Conservation (phyloP, 2,797 vertebrate genomes). For the Pantherophis alleghaniensis region DNA sequence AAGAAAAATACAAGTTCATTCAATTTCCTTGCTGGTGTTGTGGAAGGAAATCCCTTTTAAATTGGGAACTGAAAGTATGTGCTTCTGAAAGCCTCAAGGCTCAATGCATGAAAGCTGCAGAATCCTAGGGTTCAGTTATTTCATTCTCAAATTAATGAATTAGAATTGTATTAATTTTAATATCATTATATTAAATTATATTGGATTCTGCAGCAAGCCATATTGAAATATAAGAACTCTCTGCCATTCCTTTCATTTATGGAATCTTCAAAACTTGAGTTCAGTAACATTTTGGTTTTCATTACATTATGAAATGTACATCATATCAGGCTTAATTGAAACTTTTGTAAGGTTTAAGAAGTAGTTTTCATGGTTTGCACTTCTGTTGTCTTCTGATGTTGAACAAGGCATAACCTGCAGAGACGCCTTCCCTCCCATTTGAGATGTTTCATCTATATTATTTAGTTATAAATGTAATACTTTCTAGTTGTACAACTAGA, state of each 20-base stretch:
- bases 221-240: no score
- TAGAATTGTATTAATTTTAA: not conserved
- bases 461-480: not conserved
- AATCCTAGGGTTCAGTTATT: not conserved
- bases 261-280: not conserved
- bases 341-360: not conserved
- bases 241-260: not conserved
- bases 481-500: not conserved
- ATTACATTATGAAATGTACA: not conserved
- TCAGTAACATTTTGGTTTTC: not conserved
- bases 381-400: not conserved
- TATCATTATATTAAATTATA: not conserved
- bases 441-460: not conserved
- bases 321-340: not conserved
- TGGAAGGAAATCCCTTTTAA: not conserved
- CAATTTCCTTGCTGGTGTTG: constrained; percentile 16
- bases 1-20: constrained; percentile 45
- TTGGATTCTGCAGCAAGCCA: not conserved
- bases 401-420: not conserved
- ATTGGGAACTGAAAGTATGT: not conserved
- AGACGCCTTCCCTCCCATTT: not conserved
- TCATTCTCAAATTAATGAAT: not conserved
- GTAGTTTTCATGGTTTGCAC: not conserved
- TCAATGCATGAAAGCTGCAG: not conserved
- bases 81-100: not conserved